Base-by-base conservation (phyloP, 2,888 invertebrate species). In the Parnassius apollo region DNA sequence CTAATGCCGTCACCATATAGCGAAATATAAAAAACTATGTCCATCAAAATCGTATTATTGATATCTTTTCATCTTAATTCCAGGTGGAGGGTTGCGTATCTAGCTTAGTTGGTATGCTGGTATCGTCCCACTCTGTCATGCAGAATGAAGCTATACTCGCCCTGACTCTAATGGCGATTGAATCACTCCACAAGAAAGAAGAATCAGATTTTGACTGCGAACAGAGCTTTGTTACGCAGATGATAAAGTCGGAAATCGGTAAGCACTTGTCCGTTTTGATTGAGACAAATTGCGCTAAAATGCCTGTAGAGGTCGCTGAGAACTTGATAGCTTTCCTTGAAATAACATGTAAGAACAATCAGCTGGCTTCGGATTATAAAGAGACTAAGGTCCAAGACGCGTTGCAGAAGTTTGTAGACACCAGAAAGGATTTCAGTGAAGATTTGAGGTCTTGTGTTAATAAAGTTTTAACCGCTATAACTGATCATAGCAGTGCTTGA, bases 71-170 rank as follows among this genome's bases (percentile, higher is more conserved):
- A 12, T 22, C 9, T 60, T 13, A 42, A 49, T 81, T 93, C 0
- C 82, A 93, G 84, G 93, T 93, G 22, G 93, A 94, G 55, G 96
- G 95, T 65, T 95, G 95, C 65, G 87, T 97, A 45, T 93, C 94
- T 61, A 94, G 95, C 74, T 89, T 98, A 71, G 95, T 96, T 11
- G 94, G 94, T 82, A 97, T 98, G 98, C 90, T 96, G 68, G 93
- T 95, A 4, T 95, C 96, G 2, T 95, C 96, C 74, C 96, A 97
- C 87, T 92, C 95, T 9, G 94, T 97, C 42, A 98, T 98, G 98
- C 96, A 96, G 81, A 96, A 95, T 79, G 96, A 97, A 86, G 95
- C 96, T 0, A 93, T 96, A 62, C 90, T 95, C 71, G 94, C 96
- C 46, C 89, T 96, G 61, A 95, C 94, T 68, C 92, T 96, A 49